Base-by-base conservation (phyloP, 2,888 invertebrate species). In the Pachydiplax longipennis region DNA sequence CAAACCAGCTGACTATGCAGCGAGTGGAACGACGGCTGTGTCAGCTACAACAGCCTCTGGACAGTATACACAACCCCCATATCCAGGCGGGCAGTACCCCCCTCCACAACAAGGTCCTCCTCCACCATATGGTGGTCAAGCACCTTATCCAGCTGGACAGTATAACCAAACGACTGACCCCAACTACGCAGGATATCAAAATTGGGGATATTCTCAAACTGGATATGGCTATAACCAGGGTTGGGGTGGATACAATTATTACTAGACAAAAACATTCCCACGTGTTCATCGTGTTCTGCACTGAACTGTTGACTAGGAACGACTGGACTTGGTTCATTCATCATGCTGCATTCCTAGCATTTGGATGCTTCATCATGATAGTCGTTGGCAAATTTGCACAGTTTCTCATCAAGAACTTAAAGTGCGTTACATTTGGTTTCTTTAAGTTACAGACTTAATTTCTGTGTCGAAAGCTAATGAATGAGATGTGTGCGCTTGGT, bases 201-300 rank as follows among this genome's bases (percentile, higher is more conserved):
- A 95, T 92, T 96, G 96, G 96, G 95, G 95, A 91, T 95, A 95
- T 92, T 95, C 95, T 35, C 95, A 95, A 91, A 94, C 95, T 0
- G 94, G 94, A 90, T 95, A 95, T 92, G 94, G 95, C 58, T 95
- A 95, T 92, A 95, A 95, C 91, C 96, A 96, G 92, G 92, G 92
- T 58, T 96, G 96, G 96, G 95, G 95, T 90, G 95, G 95, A 80
- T 96, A 95, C 91, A 93, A 94, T 91, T 94, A 94, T 58, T 94
- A 93, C 90, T 92, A 91, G 91, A 90, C 93, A 65, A 83, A 80
- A 82, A 90, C 81, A 61, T 90, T 81, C 81, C 87, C 87, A 73
- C n/a, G 65, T 53, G 58, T 40, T 90, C 73, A 82, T 82, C 44
- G n/a, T 31, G 65, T 73, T 44, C 53, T 73, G 80, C 80, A 58